These are phyloP conservation scores for Polymixis flavicincta DNA, from an alignment of 2,888 invertebrate species.

Conservation along the genomic window DNA sequence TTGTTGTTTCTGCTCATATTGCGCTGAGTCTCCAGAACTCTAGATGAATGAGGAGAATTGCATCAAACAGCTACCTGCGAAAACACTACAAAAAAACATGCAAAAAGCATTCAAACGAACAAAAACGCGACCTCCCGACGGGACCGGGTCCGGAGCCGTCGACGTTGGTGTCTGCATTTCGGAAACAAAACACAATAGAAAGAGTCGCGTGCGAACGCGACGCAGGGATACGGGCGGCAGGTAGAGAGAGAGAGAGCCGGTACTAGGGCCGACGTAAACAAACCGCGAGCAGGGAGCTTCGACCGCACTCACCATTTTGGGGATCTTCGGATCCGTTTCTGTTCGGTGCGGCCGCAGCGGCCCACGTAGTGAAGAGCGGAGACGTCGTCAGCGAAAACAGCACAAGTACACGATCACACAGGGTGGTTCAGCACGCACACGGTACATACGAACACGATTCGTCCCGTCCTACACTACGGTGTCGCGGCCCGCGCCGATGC, in stretches of 20 bases:
- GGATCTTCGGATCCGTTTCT: constrained; percentile 81
- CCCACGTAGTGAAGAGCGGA: constrained; percentile 88
- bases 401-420: constrained; percentile 84
- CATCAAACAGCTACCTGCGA: constrained; percentile 85
- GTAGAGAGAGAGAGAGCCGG: constrained; percentile 87
- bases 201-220: constrained; percentile 88
- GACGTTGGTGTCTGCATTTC: constrained; percentile 89
- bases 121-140: constrained; percentile 86
- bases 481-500: constrained; percentile 89
- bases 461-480: constrained; percentile 90
- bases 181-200: constrained; percentile 91
- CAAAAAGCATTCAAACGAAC: constrained; percentile 82
- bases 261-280: constrained; percentile 89
- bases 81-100: constrained; percentile 84
- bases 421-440: constrained; percentile 82
- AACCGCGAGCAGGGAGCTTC: constrained; percentile 88
- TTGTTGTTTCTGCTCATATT: constrained; percentile 64
- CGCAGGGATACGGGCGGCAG: constrained; percentile 88
- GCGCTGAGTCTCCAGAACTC: constrained; percentile 64
- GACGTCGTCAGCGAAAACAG: constrained; percentile 81
- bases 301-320: constrained; percentile 90
- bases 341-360: constrained; percentile 79
- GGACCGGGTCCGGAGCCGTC: constrained; percentile 83
- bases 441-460: constrained; percentile 84
- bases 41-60: constrained; percentile 77